phyloP scores from a whole-genome alignment of 2,888 invertebrate genomes.

The Lochmaea capreae region DNA sequence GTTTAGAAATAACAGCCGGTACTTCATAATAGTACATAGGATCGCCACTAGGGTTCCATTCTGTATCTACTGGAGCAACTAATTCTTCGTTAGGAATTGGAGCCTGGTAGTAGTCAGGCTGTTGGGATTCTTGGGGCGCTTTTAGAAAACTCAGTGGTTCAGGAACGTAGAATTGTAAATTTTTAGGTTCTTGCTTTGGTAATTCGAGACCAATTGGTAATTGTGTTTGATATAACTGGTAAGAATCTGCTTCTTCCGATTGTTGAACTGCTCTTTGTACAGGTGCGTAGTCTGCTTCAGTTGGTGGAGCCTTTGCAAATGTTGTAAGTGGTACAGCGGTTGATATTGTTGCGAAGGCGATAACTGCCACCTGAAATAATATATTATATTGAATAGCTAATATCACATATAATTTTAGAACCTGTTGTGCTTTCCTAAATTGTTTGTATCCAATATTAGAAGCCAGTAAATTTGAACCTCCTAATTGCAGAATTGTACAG shows the following conservation, averaged over 20 bases:
- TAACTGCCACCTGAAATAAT: constrained; percentile 45
- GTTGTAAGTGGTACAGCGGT: constrained; percentile 29
- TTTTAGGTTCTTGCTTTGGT: constrained; percentile 55
- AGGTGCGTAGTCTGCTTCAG: background rate
- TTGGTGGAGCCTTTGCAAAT: constrained; percentile 7
- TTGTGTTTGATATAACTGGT: constrained; percentile 41
- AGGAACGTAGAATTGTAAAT: constrained; percentile 58
- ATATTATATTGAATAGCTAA: background rate
- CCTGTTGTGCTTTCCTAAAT: no score
- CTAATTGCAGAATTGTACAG: no score
- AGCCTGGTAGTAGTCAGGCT: constrained; percentile 53
- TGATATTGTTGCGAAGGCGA: constrained; percentile 41
- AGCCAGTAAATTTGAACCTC: no score
- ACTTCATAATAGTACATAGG: constrained; percentile 62
- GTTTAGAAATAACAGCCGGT: constrained; percentile 61
- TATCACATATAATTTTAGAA: background rate
- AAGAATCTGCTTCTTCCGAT: constrained; percentile 42
- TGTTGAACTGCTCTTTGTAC: background rate
- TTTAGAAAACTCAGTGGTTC: constrained; percentile 55
- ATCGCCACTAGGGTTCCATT: constrained; percentile 63
- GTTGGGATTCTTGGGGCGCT: constrained; percentile 51
- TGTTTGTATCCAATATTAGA: no score
- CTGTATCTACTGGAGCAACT: constrained; percentile 64
- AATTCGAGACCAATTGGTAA: constrained; percentile 56
- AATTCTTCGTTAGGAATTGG: constrained; percentile 66